Conservation (phyloP, 2,113 vertebrate genomes). For the Trachemys scripta region DNA sequence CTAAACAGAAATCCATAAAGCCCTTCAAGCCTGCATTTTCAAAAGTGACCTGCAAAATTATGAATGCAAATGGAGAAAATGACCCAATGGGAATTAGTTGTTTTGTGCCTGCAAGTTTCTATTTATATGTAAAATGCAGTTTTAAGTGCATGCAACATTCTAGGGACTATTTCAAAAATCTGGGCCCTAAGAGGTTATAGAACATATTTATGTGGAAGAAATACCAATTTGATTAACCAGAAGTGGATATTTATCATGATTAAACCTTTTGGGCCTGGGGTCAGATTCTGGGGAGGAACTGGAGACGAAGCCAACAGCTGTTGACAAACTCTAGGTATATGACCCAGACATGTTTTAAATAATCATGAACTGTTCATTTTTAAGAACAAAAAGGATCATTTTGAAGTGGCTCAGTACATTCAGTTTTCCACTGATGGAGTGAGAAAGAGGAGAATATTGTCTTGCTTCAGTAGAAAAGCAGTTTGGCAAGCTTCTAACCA, state of each 20-base stretch:
- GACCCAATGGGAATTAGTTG: not conserved
- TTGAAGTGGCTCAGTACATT: not conserved
- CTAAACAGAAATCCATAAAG: not conserved
- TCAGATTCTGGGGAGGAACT: not conserved
- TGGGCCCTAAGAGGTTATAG: not conserved
- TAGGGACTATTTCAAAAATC: not conserved
- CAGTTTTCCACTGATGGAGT: not conserved
- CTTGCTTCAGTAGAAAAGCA: not conserved
- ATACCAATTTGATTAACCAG: not conserved
- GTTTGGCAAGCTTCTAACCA: not conserved
- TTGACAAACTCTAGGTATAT: not conserved
- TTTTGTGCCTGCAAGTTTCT: not conserved
- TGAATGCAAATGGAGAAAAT: not conserved
- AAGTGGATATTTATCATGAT: not conserved
- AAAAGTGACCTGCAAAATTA: not conserved
- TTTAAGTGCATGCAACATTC: not conserved
- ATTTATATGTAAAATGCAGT: not conserved
- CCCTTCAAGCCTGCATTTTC: not conserved
- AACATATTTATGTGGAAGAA: not conserved
- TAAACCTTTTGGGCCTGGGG: not conserved
- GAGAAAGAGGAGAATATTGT: not conserved
- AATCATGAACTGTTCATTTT: not conserved
- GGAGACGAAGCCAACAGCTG: not conserved
- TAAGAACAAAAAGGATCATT: not conserved
- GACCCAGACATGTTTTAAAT: not conserved